Base-by-base conservation (phyloP, 2,113 vertebrate genomes). In the Todiramphus saurophagus region DNA sequence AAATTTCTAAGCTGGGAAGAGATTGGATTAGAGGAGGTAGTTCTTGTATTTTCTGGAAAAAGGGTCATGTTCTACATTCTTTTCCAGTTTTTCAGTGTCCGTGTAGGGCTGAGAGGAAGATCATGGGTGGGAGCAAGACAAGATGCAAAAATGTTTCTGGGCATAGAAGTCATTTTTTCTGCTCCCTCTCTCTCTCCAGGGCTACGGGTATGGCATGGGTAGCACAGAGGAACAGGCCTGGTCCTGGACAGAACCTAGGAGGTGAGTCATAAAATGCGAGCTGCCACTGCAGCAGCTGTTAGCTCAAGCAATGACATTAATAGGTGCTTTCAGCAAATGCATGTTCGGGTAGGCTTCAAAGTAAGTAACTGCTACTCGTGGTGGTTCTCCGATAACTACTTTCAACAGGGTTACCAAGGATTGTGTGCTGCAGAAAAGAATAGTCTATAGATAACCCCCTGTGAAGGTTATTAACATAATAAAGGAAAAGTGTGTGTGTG, bases 281-380 rank as follows among this genome's bases (percentile, higher is more conserved):
- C 35, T 91, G 77, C 58, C 87, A 83, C 62, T 89, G 51, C 69
- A 91, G 62, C 81, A 95, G 81, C 67, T 69, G 46, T 46, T 46
- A 46, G 58, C 89, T 94, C 39, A 4, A 87, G 58, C 1, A 0
- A 62, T 58, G 78, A 79, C 74, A 85, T 75, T 79, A 58, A 51
- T 72, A 87, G 73, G 70, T 85, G 70, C 69, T 93, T 91, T 69
- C 94, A 85, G 84, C 72, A 81, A 89, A 85, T 46, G 35, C 14
- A 16, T 73, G 94, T 96, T 84, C 89, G 60, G 62, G 91, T 85
- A 89, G 81, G 77, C 77, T 95, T 94, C 91, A 85, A 91, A 93
- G 84, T 58, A 94, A 95, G 73, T 73, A 94, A 84, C 56, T 0
- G 0, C 84, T 78, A 51, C 58, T 89, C 60, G 6, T 46, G 46